Evolutionary conservation across 2,888 invertebrate genomes (phyloP), one percentile per base, ranked within the genome.

Genomic region (Eupeodes latifasciatus): DNA sequence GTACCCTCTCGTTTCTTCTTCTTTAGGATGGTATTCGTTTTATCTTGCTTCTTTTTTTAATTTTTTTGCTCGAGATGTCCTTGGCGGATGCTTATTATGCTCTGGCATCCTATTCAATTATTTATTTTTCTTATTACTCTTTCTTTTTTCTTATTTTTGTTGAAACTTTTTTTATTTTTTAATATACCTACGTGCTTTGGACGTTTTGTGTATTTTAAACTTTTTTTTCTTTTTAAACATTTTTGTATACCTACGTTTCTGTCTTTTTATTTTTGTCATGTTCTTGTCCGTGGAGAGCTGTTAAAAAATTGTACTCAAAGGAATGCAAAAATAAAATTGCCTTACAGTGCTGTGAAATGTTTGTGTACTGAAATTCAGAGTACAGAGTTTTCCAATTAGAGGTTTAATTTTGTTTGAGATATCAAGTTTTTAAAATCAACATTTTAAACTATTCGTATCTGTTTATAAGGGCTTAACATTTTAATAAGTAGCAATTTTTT

Each of bases 71-170:
- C 47, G 5, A 11, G 53, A 40, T 59, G 74, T 84, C 87, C 87
- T 84, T 84, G 77, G 77, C 72, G 79, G 64, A 62, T 64, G 64
- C 79, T 87, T 84, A 83, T 87, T 87, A 87, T 80, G 83, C 83
- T 55, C 66, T 49, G 64, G 80, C 72, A 76, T 85, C 55, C 81
- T 77, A 85, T 88, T 88, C 88, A 88, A 88, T 88, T 88, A 88
- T 88, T 88, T 88, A 88, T 88, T 88, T 88, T 88, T 85, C 85
- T 88, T 79, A 85, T 85, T 85, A 84, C 61, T 71, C 67, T 76
- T 88, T 47, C 47, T 66, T 66, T 12, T 16, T 44, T 44, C 3
- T 6, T 4, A 14, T 51, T 4, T 62, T 44, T 44, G 16, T 62
- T 62, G 40, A 47, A 72, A 81, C 55, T 36, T 71, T 66, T 72